phyloP scores from a whole-genome alignment of 1,140 invertebrate species.

The Oncopodura yosiiana region DNA sequence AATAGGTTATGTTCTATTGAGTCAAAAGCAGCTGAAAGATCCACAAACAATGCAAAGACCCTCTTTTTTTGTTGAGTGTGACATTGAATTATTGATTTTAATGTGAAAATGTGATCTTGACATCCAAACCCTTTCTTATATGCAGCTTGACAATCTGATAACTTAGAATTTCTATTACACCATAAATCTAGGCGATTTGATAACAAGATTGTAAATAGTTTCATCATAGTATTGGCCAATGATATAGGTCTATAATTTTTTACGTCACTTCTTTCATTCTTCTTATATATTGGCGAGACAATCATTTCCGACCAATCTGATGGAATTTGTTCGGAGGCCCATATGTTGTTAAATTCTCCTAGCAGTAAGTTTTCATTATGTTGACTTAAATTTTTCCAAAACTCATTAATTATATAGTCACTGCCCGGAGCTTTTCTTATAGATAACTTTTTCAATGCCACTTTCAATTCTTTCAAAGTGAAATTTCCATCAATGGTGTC shows the following conservation, averaged over 20 bases:
- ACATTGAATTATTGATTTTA: conserved; percentile 16
- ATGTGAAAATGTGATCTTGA: conserved; percentile 7
- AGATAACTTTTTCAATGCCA: not conserved
- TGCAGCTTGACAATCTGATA: conserved; percentile 6
- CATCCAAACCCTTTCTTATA: conserved; percentile 2
- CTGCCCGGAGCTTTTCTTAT: conserved; percentile 7
- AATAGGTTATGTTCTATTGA: conserved; percentile 8
- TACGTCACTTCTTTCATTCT: conserved; percentile 1
- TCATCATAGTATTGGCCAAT: not conserved
- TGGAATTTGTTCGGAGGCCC: not conserved
- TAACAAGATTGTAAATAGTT: conserved; percentile 1
- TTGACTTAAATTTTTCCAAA: conserved; percentile 5
- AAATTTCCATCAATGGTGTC: no score
- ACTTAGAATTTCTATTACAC: not conserved
- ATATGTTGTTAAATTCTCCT: not conserved
- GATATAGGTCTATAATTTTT: conserved; percentile 5
- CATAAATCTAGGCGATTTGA: not conserved
- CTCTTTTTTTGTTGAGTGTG: not conserved
- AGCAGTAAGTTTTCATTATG: not conserved
- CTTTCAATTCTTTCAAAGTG: conserved; percentile 4
- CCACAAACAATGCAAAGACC: conserved; percentile 16
- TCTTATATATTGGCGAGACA: conserved; percentile 14
- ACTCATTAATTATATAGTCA: conserved; percentile 22
- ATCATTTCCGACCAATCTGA: conserved; percentile 1
- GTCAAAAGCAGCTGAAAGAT: conserved; percentile 23